Base-by-base conservation (phyloP, 2,888 invertebrate species). In the Agrenia bidenticulata region DNA sequence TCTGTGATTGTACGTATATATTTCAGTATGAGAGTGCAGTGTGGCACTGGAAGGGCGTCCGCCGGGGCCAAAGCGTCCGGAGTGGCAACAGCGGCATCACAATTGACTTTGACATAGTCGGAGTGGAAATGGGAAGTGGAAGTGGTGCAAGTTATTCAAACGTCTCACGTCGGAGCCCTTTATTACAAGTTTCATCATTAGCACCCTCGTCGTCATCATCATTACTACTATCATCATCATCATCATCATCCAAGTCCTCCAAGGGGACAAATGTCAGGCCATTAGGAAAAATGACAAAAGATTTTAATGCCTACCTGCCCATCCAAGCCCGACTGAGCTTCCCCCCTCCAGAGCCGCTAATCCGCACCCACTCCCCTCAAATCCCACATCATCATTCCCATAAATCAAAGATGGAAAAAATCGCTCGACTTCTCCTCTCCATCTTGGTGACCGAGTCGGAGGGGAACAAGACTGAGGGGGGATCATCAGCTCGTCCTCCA, bases 71-170 rank as follows among this genome's bases (percentile, higher is more conserved):
- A 13, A 63, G 57, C 11, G 37, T 26, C 9, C 49, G 39, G 51
- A n/a, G 17, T 26, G 45, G 45, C 17, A 67, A 72, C 56, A 66
- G 63, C 21, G 72, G 64, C 50, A 72, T 72, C 61, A 59, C 50
- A 23, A 69, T 72, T 59, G 72, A 72, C 53, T 72, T 72, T 50
- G 72, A 72, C 21, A 61, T 72, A 19, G 55, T 66, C 17, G 63
- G 67, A 17, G 59, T 66, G 55, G 61, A 58, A 50, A 26, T 63
- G 7, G 58, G 58, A n/a, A n/a, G n/a, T n/a, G n/a, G n/a, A n/a
- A n/a, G n/a, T n/a, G 66, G 64, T n/a, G 55, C 50, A 37, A 64
- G 64, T 58, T 58, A 58, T 58, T 58, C 58, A 58, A 58, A 58
- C 42, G 42, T 11, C 42, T 58, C 58, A 58, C 58, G 58, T 58